Base-by-base conservation (phyloP, 2,797 vertebrate species). In the Gymnocypris eckloni region DNA sequence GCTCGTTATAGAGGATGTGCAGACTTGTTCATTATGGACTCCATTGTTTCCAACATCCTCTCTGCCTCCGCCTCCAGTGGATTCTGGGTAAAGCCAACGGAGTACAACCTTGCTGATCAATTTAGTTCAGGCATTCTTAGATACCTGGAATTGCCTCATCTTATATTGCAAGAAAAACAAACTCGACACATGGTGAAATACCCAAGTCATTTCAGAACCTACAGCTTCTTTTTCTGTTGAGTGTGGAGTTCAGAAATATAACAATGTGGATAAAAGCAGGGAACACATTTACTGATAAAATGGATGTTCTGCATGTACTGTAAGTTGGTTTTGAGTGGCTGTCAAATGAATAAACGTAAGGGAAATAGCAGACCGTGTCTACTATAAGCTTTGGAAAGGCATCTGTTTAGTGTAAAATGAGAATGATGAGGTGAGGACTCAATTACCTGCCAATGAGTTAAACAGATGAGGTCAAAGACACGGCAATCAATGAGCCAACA, bases 381-480 rank as follows among this genome's bases (percentile, higher is more conserved):
- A 22, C 28, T 33, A 37, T 37, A 22, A 28, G 72, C 72, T 18
- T 52, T 43, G 39, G n/a, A 71, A 71, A 81, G 10, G 18, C 39
- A 70, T 85, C 64, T 67, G 15, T 41, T 4, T 69, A 54, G 50
- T 70, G 54, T 56, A 56, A 56, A 43, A 41, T 71, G 66, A 39
- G 84, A 64, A 64, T 37, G 52, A 79, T 64, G 20, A 79, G 52
- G 83, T 61, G 77, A 72, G 33, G 56, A 86, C 54, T 86, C 43
- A 50, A 70, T 84, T 84, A 80, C 54, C 43, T 73, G 84, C 22
- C 84, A 86, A 71, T 64, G 28, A 80, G 67, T 56, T 52, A 72
- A 85, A 85, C 69, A 39, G 56, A 73, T 80, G 84, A 73, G 43
- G 84, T 86, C 84, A 86, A 50, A 79, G 20, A 73, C 28, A 64